Evolutionary conservation across 2,888 invertebrate species (phyloP).

Genomic region (Macrosoma leucophasiata): DNA sequence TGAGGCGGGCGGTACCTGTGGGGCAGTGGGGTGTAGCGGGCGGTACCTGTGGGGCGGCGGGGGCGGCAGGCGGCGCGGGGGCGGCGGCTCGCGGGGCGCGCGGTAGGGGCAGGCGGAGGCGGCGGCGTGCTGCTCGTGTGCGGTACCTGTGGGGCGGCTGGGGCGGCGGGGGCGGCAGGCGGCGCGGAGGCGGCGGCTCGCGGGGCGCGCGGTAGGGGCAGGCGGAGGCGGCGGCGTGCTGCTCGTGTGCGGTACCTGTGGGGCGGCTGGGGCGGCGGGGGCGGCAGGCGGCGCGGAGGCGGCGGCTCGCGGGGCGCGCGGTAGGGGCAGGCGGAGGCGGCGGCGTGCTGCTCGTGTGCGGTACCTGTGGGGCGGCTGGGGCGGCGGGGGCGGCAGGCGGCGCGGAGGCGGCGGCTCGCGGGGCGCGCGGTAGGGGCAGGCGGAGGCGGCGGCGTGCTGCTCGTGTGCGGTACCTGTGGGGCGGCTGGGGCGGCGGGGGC

Average conservation of each 20-base stretch:
- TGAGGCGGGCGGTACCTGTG: too few relatives aligned
- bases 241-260: slow-evolving; percentile 82
- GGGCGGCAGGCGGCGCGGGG: slow-evolving; percentile 37
- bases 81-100: slow-evolving; percentile 32
- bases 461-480: slow-evolving; percentile 74
- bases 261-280: slow-evolving; percentile 12
- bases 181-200: slow-evolving; percentile 35
- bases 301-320: slow-evolving; percentile 35
- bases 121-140: slow-evolving; percentile 82
- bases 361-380: slow-evolving; percentile 65
- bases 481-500: slow-evolving; percentile 11
- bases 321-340: slow-evolving; percentile 86
- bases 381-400: slow-evolving; percentile 31
- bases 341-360: slow-evolving; percentile 82
- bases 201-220: slow-evolving; percentile 80
- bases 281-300: slow-evolving; percentile 39
- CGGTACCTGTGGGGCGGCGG: slow-evolving; percentile 10
- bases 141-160: slow-evolving; percentile 70
- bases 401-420: slow-evolving; percentile 33
- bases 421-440: slow-evolving; percentile 81
- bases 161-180: slow-evolving; percentile 29
- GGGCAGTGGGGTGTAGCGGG: too few relatives aligned
- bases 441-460: slow-evolving; percentile 81
- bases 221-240: slow-evolving; percentile 81
- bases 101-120: slow-evolving; percentile 86